phyloP scores from a whole-genome alignment of 2,888 invertebrate genomes.

The Bunonema sp. region DNA sequence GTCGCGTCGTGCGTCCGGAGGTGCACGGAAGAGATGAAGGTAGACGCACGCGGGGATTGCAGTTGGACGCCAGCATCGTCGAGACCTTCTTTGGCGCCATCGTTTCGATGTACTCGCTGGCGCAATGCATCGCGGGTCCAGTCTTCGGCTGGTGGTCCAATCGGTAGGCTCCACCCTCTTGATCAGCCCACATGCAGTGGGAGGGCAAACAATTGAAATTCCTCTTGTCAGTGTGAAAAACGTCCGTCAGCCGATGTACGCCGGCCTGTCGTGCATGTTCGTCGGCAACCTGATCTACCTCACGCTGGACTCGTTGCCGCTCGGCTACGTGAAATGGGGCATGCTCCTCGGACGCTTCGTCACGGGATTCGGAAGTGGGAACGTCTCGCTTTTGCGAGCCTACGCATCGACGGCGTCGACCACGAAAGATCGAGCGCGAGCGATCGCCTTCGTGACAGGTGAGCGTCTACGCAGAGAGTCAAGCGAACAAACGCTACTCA shows the following conservation, averaged over 20 bases:
- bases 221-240: constrained; percentile 8
- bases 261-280: constrained; percentile 33
- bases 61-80: too few species aligned
- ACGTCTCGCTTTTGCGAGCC: constrained; percentile 14
- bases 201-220: too few species aligned
- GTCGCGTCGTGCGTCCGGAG: too few species aligned
- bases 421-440: constrained; percentile 9
- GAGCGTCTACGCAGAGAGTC: too few species aligned
- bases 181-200: too few species aligned
- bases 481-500: too few species aligned
- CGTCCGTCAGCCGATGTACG: constrained; percentile 13
- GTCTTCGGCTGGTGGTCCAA: constrained; percentile 12
- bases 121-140: constrained; percentile 6
- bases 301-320: too few species aligned
- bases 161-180: too few species aligned
- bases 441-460: constrained; percentile 5
- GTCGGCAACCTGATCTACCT: constrained; percentile 44
- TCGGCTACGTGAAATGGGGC: constrained; percentile 26
- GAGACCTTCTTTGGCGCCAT: constrained; percentile 12
- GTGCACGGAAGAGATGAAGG: too few species aligned
- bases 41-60: too few species aligned
- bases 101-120: constrained; percentile 9
- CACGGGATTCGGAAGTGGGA: constrained; percentile 45
- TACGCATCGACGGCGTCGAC: constrained; percentile 21
- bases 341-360: constrained; percentile 28